Percentiles rank a stretch among this genome's conserved stretches.
Evolutionary conservation across 2,888 invertebrate species (phyloP).

Genomic region (Noctua fimbriata): DNA sequence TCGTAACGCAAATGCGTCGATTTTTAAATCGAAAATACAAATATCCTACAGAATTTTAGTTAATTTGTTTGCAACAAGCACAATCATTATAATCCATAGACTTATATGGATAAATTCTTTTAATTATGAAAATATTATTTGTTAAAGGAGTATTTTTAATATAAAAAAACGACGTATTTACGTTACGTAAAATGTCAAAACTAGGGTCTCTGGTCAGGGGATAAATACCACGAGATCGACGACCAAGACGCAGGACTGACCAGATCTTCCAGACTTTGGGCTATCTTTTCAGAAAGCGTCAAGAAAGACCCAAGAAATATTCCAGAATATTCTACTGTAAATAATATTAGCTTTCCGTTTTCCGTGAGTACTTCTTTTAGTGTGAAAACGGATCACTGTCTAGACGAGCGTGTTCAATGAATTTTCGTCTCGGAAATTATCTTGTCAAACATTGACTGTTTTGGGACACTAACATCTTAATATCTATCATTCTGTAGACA

Average conservation of each 20-base stretch:
- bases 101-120: no score
- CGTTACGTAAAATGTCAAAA: no score
- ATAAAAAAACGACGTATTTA: no score
- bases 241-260: neutral
- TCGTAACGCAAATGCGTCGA: no score
- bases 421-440: slow-evolving; percentile 1
- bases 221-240: neutral
- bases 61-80: no score
- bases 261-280: neutral
- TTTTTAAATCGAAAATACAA: no score
- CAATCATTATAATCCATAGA: no score
- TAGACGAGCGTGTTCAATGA: slow-evolving; percentile 7
- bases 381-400: neutral
- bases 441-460: neutral
- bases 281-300: neutral
- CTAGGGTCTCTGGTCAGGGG: neutral
- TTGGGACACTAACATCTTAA: neutral
- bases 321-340: neutral
- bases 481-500: no score
- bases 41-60: no score
- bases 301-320: neutral
- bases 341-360: neutral
- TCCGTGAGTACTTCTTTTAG: neutral
- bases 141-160: no score
- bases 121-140: no score